Conservation (phyloP, 2,888 invertebrate species). For the Melinaea marsaeus region DNA sequence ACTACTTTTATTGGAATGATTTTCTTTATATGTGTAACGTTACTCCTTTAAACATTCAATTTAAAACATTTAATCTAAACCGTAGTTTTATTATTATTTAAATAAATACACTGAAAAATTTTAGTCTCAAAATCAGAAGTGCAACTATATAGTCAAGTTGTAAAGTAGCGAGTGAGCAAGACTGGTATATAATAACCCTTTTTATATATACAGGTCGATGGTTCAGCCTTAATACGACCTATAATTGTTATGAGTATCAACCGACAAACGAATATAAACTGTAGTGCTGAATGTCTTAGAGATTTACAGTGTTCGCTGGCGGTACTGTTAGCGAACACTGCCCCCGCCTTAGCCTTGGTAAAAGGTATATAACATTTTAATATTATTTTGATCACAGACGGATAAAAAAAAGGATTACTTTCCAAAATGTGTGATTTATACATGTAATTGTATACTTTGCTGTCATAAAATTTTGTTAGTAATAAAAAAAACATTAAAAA, state of each 20-base stretch:
- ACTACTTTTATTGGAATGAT: too few relatives aligned
- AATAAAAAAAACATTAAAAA: too few relatives aligned
- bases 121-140: too few relatives aligned
- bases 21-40: too few relatives aligned
- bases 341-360: constrained; percentile 36
- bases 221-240: constrained; percentile 29
- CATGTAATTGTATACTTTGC: background rate
- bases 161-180: too few relatives aligned
- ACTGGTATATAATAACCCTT: background rate
- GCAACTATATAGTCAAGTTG: too few relatives aligned
- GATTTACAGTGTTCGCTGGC: constrained; percentile 42
- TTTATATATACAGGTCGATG: constrained; percentile 26
- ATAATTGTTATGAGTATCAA: constrained; percentile 29
- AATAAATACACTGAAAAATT: too few relatives aligned
- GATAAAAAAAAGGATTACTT: constrained; percentile 1
- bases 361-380: constrained; percentile 33
- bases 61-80: too few relatives aligned
- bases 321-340: constrained; percentile 38
- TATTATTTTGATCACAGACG: background rate
- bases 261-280: constrained; percentile 30
- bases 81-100: too few relatives aligned
- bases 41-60: too few relatives aligned
- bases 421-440: constrained; percentile 5
- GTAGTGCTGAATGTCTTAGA: constrained; percentile 44
- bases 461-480: too few relatives aligned